Percentiles rank a stretch among this genome's conserved stretches.
phyloP scores from a whole-genome alignment of 2,113 vertebrate genomes.

The Cephalopterus ornatus region DNA sequence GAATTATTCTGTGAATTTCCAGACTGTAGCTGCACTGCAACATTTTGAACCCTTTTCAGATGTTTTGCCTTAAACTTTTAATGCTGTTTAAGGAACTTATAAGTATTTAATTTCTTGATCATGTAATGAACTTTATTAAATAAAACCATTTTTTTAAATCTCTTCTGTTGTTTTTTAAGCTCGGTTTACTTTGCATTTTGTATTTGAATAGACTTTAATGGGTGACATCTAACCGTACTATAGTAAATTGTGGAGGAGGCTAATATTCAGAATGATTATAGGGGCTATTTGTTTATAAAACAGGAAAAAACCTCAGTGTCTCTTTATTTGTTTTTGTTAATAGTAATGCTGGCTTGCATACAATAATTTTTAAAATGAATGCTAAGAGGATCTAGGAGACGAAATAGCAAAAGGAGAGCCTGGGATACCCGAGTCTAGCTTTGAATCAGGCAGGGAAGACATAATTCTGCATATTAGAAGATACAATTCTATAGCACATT shows the following conservation, averaged over 20 bases:
- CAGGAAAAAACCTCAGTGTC: neutral
- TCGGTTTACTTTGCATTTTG: neutral
- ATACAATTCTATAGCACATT: neutral
- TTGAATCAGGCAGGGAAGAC: neutral
- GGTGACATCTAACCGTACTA: neutral
- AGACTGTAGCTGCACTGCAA: neutral
- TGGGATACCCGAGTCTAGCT: neutral
- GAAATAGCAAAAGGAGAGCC: neutral
- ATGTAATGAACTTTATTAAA: neutral
- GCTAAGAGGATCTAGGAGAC: neutral
- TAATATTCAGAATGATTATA: neutral
- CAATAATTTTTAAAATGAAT: neutral
- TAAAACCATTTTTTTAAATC: neutral
- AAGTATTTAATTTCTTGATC: neutral
- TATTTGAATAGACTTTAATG: neutral
- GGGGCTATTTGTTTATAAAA: neutral
- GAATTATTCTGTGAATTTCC: neutral
- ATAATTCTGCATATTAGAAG: neutral
- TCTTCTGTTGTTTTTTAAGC: neutral
- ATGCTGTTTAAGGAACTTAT: neutral
- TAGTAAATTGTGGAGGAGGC: neutral
- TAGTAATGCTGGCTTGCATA: neutral
- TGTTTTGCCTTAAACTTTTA: neutral
- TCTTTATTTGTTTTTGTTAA: neutral
- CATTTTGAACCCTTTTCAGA: neutral